Conservation (phyloP, 2,797 vertebrate genomes). For the Sus cebifrons region DNA sequence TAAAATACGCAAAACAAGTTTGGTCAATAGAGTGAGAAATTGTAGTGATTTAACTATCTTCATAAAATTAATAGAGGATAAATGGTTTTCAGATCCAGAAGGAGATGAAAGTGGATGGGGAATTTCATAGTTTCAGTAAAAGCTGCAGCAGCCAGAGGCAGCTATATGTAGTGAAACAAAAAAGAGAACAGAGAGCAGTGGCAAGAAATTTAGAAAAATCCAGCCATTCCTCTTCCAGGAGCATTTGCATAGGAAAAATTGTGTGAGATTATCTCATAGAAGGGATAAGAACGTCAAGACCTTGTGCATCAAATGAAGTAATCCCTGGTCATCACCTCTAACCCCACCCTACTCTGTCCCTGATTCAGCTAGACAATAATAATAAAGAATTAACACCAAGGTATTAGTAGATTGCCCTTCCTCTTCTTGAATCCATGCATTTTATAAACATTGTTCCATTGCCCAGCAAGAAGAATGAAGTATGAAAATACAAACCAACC, state of each 20-base stretch:
- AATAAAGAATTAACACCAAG: neutral
- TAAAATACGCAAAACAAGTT: neutral
- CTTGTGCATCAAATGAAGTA: neutral
- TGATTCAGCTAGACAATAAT: neutral
- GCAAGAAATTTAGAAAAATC: neutral
- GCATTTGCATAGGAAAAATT: neutral
- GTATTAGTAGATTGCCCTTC: neutral
- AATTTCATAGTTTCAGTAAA: neutral
- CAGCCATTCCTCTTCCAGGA: neutral
- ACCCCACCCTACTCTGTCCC: neutral
- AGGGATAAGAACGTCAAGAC: neutral
- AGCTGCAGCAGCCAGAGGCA: neutral
- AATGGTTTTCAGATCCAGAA: neutral
- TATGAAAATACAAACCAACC: neutral
- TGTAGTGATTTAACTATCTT: neutral
- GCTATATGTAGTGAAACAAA: neutral
- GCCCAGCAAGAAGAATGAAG: neutral
- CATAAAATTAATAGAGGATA: neutral
- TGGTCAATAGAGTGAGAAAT: neutral
- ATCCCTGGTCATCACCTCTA: neutral
- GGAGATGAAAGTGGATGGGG: neutral
- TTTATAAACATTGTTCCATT: neutral
- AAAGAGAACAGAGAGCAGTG: neutral
- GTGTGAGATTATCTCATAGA: neutral
- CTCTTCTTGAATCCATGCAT: neutral